Percentiles rank a stretch among this genome's conserved stretches.
These are phyloP conservation scores for Synanthedon vespiformis DNA, from an alignment of 2,888 invertebrate species.

Conservation along the genomic window DNA sequence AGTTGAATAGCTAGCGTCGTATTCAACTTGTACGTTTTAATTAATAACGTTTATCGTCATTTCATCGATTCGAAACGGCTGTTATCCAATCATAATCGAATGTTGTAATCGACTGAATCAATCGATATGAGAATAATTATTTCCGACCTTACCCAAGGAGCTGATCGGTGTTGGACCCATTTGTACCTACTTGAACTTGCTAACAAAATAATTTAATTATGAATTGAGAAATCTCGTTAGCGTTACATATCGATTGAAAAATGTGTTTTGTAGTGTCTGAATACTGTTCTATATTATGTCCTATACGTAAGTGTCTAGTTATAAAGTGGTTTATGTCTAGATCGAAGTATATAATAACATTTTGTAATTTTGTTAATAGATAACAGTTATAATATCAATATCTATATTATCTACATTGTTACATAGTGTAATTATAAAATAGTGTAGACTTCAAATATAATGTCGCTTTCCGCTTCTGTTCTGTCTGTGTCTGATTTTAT, in stretches of 20 bases:
- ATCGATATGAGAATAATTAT: conserved; percentile 47
- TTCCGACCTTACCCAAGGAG: conserved; percentile 54
- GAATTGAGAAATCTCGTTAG: conserved; percentile 26
- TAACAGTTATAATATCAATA: too few species aligned
- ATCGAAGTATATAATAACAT: too few species aligned
- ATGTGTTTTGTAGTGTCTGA: too few species aligned
- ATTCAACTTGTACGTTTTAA: conserved; percentile 6
- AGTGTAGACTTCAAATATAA: too few species aligned
- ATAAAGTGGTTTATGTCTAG: too few species aligned
- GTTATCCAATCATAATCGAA: conserved; percentile 46
- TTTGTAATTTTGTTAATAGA: too few species aligned
- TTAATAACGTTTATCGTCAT: conserved; percentile 20
- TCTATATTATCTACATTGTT: too few species aligned
- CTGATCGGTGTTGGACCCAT: conserved; percentile 46
- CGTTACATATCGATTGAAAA: conserved; percentile 14
- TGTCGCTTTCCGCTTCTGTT: too few species aligned
- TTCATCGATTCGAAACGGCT: conserved; percentile 45
- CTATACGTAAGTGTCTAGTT: too few species aligned
- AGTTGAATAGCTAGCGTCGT: conserved; percentile 8
- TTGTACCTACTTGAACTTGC: conserved; percentile 18
- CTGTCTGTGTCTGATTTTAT: too few species aligned
- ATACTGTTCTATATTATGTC: too few species aligned
- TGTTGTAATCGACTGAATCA: conserved; percentile 52
- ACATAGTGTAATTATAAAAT: too few species aligned
- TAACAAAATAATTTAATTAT: conserved; percentile 54